These are phyloP conservation scores for Lithophane ornitopus DNA, from an alignment of 2,888 invertebrate genomes.

Conservation along the genomic window DNA sequence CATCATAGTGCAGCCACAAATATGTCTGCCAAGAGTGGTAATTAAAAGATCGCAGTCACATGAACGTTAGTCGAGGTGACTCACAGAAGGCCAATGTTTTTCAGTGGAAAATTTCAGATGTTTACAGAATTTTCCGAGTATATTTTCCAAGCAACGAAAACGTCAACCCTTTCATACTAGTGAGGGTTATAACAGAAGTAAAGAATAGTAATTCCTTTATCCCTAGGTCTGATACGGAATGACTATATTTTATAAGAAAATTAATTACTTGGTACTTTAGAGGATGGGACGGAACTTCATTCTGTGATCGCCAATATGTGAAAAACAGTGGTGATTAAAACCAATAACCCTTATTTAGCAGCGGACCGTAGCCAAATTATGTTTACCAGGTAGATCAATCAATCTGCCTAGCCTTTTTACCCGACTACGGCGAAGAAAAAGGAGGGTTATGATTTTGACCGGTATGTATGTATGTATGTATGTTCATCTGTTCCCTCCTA, in stretches of 20 bases:
- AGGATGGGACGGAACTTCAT: not conserved
- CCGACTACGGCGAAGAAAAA: too few species aligned
- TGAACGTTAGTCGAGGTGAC: constrained; percentile 30
- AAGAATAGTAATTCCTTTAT: not conserved
- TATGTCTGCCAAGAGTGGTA: constrained; percentile 47
- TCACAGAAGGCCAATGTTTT: constrained; percentile 33
- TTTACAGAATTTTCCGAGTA: constrained; percentile 22
- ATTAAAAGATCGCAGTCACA: constrained; percentile 46
- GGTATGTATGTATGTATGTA: too few species aligned
- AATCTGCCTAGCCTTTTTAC: too few species aligned
- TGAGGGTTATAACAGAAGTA: not conserved
- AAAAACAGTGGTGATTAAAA: not conserved
- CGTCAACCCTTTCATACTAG: constrained; percentile 5
- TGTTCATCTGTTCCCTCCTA: too few species aligned
- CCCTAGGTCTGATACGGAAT: too few species aligned
- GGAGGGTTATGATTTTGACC: too few species aligned
- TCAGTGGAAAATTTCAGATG: constrained; percentile 32
- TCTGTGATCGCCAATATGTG: not conserved
- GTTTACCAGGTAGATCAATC: constrained; percentile 4
- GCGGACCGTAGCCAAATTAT: not conserved
- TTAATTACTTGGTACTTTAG: not conserved
- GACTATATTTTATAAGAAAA: not conserved
- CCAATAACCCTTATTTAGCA: not conserved
- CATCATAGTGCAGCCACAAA: constrained; percentile 29
- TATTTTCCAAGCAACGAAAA: constrained; percentile 1